phyloP scores from a whole-genome alignment of 1,140 invertebrate genomes.

The Lordiphosa clarofinis region DNA sequence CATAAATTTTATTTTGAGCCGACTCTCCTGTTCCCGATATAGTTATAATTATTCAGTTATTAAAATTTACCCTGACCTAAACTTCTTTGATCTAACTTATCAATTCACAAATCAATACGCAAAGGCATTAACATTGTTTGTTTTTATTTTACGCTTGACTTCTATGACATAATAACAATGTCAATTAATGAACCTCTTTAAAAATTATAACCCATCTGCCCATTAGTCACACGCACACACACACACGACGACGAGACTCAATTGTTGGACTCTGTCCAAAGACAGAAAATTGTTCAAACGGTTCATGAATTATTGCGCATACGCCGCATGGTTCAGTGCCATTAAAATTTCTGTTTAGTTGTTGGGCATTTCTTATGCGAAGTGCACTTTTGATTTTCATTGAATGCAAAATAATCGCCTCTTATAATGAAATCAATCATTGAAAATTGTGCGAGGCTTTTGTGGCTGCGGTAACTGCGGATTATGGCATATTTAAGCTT shows the following conservation, averaged over 20 bases:
- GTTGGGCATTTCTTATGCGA: slow-evolving; percentile 47
- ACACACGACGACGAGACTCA: slow-evolving; percentile 17
- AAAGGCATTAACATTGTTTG: slow-evolving; percentile 17
- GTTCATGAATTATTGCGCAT: slow-evolving; percentile 74
- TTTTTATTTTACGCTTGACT: slow-evolving; percentile 30
- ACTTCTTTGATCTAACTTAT: slow-evolving; percentile 37
- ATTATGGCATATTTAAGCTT: slow-evolving; percentile 50
- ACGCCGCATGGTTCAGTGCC: slow-evolving; percentile 58
- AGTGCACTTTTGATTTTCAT: slow-evolving; percentile 33
- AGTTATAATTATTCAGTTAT: no score
- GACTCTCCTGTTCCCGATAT: no score
- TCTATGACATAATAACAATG: slow-evolving; percentile 63
- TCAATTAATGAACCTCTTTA: slow-evolving; percentile 67
- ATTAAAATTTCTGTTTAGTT: slow-evolving; percentile 51
- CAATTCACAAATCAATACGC: slow-evolving; percentile 33
- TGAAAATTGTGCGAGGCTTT: not conserved
- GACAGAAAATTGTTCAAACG: slow-evolving; percentile 64
- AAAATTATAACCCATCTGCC: slow-evolving; percentile 48
- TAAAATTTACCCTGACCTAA: no score
- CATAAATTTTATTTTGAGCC: no score
- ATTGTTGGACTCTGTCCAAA: slow-evolving; percentile 26
- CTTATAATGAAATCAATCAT: slow-evolving; percentile 66
- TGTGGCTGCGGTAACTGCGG: slow-evolving; percentile 37
- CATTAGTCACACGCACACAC: slow-evolving; percentile 69
- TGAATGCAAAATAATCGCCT: slow-evolving; percentile 68